phyloP scores from a whole-genome alignment of 1,140 invertebrate genomes.

The Pseudomyrmex dendroicus region DNA sequence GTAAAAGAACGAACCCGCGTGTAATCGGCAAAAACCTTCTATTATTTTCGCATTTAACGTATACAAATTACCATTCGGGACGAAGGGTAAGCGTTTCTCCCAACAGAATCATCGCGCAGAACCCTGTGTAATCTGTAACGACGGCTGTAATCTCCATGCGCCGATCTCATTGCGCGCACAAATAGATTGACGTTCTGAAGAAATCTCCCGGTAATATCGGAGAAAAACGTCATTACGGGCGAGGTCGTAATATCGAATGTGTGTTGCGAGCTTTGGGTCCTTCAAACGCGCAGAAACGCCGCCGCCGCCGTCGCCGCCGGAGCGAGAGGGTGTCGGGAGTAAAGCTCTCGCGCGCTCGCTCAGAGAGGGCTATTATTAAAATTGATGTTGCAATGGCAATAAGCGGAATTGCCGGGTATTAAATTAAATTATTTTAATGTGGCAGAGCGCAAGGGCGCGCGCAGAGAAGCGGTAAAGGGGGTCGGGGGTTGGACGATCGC shows the following conservation, averaged over 20 bases:
- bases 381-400: constrained; percentile 81
- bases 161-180: constrained; percentile 46
- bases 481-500: constrained; percentile 54
- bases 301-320: constrained; percentile 12
- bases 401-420: constrained; percentile 80
- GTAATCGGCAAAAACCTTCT: constrained; percentile 9
- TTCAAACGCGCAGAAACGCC: constrained; percentile 48
- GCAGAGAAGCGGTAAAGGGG: constrained; percentile 12
- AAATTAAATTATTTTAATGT: constrained; percentile 82
- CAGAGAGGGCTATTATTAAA: constrained; percentile 78
- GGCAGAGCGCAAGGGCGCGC: constrained; percentile 50
- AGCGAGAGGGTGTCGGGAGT: constrained; percentile 63
- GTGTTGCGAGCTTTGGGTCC: constrained; percentile 32
- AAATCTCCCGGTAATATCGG: constrained; percentile 50
- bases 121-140: constrained; percentile 52
- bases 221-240: constrained; percentile 63
- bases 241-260: constrained; percentile 62
- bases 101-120: constrained; percentile 29
- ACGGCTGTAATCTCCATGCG: constrained; percentile 50
- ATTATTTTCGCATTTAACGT: constrained; percentile 46
- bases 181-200: constrained; percentile 46
- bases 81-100: constrained; percentile 14
- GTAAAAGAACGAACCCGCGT: neutral
- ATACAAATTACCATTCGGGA: constrained; percentile 21
- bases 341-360: constrained; percentile 66